Evolutionary conservation across 2,113 vertebrate species (phyloP).

Genomic region (Amphilophus citrinellus): DNA sequence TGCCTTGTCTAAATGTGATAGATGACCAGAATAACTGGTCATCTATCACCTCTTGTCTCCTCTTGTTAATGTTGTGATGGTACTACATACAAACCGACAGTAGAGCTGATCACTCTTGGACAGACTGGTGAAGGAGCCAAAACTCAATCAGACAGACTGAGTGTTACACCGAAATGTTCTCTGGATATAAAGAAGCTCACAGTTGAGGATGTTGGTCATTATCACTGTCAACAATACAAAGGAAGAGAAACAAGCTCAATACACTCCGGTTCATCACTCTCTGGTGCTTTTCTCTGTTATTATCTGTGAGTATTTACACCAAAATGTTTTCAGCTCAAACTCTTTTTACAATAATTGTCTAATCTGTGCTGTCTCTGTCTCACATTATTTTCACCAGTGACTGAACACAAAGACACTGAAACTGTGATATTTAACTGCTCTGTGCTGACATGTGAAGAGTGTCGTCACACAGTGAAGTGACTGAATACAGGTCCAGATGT

Average conservation of each 20-base stretch:
- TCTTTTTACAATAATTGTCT: neutral
- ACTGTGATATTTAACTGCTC: neutral
- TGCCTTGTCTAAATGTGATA: neutral
- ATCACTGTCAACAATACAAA: neutral
- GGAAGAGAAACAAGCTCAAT: neutral
- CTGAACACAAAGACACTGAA: neutral
- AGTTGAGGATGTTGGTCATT: too few relatives aligned
- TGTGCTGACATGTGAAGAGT: too few relatives aligned
- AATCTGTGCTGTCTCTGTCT: neutral
- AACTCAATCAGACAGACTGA: too few relatives aligned
- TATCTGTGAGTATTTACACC: neutral
- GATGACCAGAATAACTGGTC: neutral
- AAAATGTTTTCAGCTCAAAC: neutral
- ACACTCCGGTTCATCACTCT: neutral
- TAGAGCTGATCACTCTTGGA: too few relatives aligned
- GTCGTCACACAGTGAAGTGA: too few relatives aligned
- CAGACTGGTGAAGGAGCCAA: too few relatives aligned
- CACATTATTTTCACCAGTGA: neutral
- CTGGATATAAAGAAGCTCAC: neutral
- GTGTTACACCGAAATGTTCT: too few relatives aligned
- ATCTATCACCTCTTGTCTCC: too few relatives aligned
- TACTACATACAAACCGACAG: rapidly evolving
- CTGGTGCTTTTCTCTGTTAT: neutral
- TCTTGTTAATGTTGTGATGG: neutral
- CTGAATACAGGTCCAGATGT: too few relatives aligned